phyloP scores from a whole-genome alignment of 2,113 vertebrate species.

The Rhagologus leucostigma region DNA sequence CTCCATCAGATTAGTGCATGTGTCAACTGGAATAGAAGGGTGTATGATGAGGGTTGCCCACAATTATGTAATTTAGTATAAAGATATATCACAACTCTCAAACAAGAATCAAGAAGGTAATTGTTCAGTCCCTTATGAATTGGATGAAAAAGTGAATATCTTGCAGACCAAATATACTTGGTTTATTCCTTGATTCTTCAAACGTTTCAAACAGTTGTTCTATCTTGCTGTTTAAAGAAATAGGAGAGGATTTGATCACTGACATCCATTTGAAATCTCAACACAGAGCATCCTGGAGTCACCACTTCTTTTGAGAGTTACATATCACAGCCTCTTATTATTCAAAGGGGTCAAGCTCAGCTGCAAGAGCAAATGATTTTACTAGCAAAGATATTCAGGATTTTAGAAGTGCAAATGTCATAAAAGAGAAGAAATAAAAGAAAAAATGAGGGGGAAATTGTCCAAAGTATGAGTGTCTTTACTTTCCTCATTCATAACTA shows the following conservation, averaged over 20 bases:
- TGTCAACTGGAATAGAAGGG: neutral
- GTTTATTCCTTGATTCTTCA: neutral
- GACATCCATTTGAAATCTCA: neutral
- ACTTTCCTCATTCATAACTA: neutral
- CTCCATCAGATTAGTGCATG: slow-evolving; percentile 7
- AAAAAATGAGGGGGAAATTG: neutral
- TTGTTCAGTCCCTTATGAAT: neutral
- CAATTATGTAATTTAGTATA: neutral
- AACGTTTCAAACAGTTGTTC: neutral
- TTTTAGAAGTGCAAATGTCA: neutral
- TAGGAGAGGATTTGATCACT: neutral
- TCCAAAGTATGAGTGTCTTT: neutral
- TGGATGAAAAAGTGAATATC: neutral
- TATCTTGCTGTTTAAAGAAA: neutral
- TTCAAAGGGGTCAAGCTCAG: neutral
- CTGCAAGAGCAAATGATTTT: neutral
- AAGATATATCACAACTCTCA: neutral
- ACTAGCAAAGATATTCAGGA: neutral
- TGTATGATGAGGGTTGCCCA: neutral
- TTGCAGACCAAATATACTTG: neutral
- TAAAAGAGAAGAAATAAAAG: neutral
- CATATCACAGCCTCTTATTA: neutral
- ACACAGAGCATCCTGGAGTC: neutral
- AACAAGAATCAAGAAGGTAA: neutral
- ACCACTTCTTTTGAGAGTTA: neutral